Evolutionary conservation across 1,140 invertebrate genomes (phyloP), one percentile per base, ranked within the genome.

Genomic region (Diabrotica virgifera): DNA sequence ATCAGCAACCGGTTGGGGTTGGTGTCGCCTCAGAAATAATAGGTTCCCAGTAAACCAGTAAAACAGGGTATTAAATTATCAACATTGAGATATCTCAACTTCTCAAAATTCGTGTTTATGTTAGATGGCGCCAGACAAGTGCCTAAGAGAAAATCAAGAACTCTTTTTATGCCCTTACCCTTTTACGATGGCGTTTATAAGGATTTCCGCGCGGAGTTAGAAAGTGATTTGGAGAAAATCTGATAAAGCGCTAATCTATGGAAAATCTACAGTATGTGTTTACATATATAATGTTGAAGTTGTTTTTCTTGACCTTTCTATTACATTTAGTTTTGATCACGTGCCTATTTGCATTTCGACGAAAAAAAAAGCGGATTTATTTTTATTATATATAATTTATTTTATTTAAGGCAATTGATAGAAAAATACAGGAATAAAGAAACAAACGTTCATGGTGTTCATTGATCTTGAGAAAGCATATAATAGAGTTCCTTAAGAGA

Each of bases 81-180:
- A 46, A 46, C n/a, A n/a, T 46, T 46, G 40, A 46, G 8, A 10
- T 46, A 46, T 46, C 40, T 46, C 8, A 46, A 46, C 40, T 46
- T 46, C 40, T 46, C 40, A 46, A 46, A 46, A 46, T 46, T 46
- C 40, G 40, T 46, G 40, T 46, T 46, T 46, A 46, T 46, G 40
- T 46, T 46, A n/a, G 40, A 46, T 5, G 40, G 40, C 40, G 40
- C 40, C 40, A 46, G 40, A 46, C 40, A 46, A 46, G 40, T 46
- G 40, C 40, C 40, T 46, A 46, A n/a, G n/a, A 46, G 40, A n/a
- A 46, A 46, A 46, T 46, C 40, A 46, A 46, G 40, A 46, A 46
- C 40, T 46, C 40, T 46, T 46, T 46, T 46, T 46, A 46, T 46
- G 40, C 40, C 40, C n/a, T 46, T n/a, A 46, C 40, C 40, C 40